Percentiles rank a stretch among this genome's conserved stretches.
Evolutionary conservation across 2,113 vertebrate genomes (phyloP).

Genomic region (Aythya baeri): DNA sequence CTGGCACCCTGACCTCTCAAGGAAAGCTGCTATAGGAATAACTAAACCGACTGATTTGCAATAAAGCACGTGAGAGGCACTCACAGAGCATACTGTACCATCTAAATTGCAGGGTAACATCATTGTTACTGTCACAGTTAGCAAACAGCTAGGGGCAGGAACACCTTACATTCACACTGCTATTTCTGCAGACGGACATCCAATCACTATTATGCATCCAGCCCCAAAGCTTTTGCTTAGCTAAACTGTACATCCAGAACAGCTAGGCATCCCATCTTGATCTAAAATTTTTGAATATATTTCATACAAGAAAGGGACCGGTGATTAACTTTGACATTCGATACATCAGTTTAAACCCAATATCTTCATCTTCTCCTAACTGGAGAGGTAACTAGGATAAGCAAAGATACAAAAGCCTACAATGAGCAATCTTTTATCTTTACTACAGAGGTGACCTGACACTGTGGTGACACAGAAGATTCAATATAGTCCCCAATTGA

Average conservation of each 20-base stretch:
- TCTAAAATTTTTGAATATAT: not conserved
- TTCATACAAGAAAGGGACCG: not conserved
- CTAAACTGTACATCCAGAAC: not conserved
- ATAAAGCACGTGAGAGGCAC: not conserved
- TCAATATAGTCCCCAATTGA: constrained; percentile 36
- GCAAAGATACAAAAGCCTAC: constrained; percentile 20
- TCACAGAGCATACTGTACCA: not conserved
- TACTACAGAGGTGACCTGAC: constrained; percentile 30
- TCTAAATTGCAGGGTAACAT: not conserved
- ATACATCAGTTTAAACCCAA: not conserved
- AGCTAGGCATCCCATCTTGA: not conserved
- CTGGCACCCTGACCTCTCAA: not conserved
- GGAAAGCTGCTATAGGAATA: not conserved
- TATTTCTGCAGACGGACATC: not conserved
- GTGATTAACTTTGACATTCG: not conserved
- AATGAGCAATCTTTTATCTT: constrained; percentile 24
- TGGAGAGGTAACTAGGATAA: not conserved
- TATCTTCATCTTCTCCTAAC: not conserved
- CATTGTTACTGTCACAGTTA: not conserved
- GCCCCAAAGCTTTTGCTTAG: not conserved
- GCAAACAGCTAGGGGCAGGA: not conserved
- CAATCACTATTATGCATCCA: not conserved
- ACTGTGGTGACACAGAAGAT: constrained; percentile 9
- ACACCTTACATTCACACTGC: not conserved
- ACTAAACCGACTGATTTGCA: not conserved